Evolutionary conservation across 2,888 invertebrate genomes (phyloP).

Genomic region (Apamea monoglypha): DNA sequence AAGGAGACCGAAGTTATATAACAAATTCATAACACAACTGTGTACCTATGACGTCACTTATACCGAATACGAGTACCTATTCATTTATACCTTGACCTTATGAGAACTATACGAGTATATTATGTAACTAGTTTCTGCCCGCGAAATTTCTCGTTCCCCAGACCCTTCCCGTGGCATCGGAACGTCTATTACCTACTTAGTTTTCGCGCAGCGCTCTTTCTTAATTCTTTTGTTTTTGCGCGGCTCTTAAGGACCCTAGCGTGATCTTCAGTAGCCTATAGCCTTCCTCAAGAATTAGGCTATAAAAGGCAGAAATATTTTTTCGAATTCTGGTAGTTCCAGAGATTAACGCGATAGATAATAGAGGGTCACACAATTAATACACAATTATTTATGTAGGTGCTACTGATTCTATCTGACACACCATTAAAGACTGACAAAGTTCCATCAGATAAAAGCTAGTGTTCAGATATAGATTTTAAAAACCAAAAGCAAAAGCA

Average conservation of each 20-base stretch:
- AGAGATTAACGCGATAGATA: not conserved
- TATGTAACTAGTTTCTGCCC: too few relatives aligned
- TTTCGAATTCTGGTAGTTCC: too few relatives aligned
- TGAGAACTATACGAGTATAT: not conserved
- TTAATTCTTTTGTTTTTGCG: too few relatives aligned
- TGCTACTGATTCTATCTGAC: not conserved
- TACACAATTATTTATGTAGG: not conserved
- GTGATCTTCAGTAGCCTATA: too few relatives aligned
- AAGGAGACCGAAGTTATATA: not conserved
- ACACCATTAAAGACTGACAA: not conserved
- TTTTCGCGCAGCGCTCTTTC: too few relatives aligned
- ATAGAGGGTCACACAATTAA: not conserved
- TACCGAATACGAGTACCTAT: not conserved
- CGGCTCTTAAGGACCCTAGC: too few relatives aligned
- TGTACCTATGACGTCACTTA: not conserved
- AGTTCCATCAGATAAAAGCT: not conserved
- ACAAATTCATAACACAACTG: not conserved
- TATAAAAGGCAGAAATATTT: too few relatives aligned
- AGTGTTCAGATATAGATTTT: not conserved
- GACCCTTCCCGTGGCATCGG: too few relatives aligned
- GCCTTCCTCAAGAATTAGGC: too few relatives aligned
- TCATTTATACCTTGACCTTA: slow-evolving; percentile 10
- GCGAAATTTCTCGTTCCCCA: too few relatives aligned
- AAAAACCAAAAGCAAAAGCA: not conserved
- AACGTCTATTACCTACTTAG: too few relatives aligned